phyloP scores from a whole-genome alignment of 2,113 vertebrate species.

The Poicephalus meyeri region DNA sequence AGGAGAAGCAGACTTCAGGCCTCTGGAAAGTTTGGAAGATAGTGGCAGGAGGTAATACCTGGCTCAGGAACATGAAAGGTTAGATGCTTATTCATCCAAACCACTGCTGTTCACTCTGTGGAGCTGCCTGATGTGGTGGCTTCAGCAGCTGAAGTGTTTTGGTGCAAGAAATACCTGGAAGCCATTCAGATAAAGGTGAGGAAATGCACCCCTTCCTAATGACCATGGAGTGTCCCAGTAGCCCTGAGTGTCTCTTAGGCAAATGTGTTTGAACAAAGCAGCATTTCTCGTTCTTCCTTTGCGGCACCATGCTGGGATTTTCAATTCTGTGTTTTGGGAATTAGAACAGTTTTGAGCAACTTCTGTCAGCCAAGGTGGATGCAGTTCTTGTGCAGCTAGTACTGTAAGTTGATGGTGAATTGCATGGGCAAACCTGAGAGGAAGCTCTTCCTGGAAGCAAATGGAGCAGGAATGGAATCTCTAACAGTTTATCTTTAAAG shows the following conservation, averaged over 20 bases:
- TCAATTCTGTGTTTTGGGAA: neutral
- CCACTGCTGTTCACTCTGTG: neutral
- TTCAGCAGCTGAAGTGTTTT: neutral
- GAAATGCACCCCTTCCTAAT: neutral
- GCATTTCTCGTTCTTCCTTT: neutral
- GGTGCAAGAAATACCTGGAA: neutral
- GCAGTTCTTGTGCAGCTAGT: neutral
- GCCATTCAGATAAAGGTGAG: rapidly evolving
- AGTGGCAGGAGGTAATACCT: neutral
- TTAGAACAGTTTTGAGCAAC: neutral
- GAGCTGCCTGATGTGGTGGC: neutral
- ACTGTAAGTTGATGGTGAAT: neutral
- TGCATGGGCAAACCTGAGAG: neutral
- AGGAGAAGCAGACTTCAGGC: neutral
- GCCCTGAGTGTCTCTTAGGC: neutral
- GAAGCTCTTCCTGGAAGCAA: neutral
- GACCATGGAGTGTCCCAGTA: neutral
- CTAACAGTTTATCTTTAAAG: neutral
- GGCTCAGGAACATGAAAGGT: neutral
- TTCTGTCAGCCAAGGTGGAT: neutral
- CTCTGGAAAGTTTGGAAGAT: neutral
- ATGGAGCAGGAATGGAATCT: neutral
- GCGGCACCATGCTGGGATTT: neutral
- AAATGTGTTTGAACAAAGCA: neutral
- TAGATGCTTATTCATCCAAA: neutral